These are phyloP conservation scores for Archips crataeganus DNA, from an alignment of 2,888 invertebrate genomes.

Conservation along the genomic window DNA sequence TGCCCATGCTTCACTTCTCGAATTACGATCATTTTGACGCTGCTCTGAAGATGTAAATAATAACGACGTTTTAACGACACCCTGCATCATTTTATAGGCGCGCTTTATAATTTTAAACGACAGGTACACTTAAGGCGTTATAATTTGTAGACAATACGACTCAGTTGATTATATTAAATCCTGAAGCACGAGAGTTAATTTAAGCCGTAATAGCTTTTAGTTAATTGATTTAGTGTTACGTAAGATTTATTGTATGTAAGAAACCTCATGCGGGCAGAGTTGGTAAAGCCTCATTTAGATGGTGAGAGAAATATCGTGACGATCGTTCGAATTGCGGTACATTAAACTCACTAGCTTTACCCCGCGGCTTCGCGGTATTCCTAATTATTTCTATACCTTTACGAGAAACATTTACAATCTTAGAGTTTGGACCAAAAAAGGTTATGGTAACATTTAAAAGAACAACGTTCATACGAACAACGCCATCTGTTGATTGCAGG, in stretches of 20 bases:
- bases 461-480: too few species aligned
- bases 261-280: background rate
- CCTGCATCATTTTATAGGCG: conserved; percentile 42
- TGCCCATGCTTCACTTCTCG: conserved; percentile 36
- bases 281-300: background rate
- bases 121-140: conserved; percentile 14
- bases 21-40: conserved; percentile 41
- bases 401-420: too few species aligned
- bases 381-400: too few species aligned
- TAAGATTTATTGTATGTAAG: background rate
- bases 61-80: conserved; percentile 40
- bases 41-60: conserved; percentile 37
- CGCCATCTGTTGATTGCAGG: too few species aligned
- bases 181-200: background rate
- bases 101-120: conserved; percentile 32
- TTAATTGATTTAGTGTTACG: conserved; percentile 11
- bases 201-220: background rate
- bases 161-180: conserved; percentile 27
- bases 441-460: too few species aligned
- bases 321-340: too few species aligned
- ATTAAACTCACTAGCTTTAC: too few species aligned
- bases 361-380: too few species aligned
- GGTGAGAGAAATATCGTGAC: too few species aligned
- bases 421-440: too few species aligned
- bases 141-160: conserved; percentile 24